Conservation (phyloP, 2,113 vertebrate species). For the mouse (Mus musculus) region GRCm39 chr11:11819501-11820000, state of each 20-base stretch:
- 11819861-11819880: not conserved
- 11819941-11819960: not conserved
- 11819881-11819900: not conserved
- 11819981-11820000: not conserved
- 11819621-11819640: too few relatives aligned
- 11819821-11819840: not conserved
- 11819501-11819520: not conserved
- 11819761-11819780: too few relatives aligned
- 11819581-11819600: not conserved
- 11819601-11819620: too few relatives aligned
- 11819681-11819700: too few relatives aligned
- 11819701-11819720: not conserved
- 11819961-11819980: not conserved
- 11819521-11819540: not conserved
- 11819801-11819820: not conserved
- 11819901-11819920: not conserved
- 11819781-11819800: not conserved
- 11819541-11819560: too few relatives aligned
- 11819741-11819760: rapidly evolving
- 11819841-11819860: not conserved
- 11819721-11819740: not conserved
- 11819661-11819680: too few relatives aligned
- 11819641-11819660: too few relatives aligned
- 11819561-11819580: not conserved
- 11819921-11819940: not conserved